phyloP scores from a whole-genome alignment of 2,113 vertebrate genomes.

The Corythornis madagascariensis region DNA sequence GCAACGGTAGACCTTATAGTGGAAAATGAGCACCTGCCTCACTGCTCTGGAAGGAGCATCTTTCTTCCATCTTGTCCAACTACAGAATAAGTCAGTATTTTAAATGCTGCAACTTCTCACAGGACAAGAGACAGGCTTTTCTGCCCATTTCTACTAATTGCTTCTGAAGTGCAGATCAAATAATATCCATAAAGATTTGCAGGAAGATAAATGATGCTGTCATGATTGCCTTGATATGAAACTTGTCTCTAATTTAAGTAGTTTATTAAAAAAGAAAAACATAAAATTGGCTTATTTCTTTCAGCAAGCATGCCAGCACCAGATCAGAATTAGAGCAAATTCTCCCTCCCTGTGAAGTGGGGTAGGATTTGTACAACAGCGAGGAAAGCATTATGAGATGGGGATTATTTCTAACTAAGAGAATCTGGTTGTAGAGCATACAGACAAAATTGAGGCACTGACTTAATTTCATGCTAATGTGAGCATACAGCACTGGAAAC shows the following conservation, averaged over 20 bases:
- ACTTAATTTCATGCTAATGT: slow-evolving; percentile 44
- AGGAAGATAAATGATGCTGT: not conserved
- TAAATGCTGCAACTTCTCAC: not conserved
- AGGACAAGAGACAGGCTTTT: not conserved
- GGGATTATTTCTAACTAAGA: slow-evolving; percentile 8
- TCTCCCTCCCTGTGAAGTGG: not conserved
- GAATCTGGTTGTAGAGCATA: not conserved
- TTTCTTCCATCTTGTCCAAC: not conserved
- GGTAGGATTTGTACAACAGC: not conserved
- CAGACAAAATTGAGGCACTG: not conserved
- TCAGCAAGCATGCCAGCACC: not conserved
- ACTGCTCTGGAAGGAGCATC: not conserved
- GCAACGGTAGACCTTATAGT: not conserved
- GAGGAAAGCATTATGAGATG: not conserved
- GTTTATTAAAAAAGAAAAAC: not conserved
- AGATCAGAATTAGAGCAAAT: not conserved
- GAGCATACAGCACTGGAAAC: slow-evolving; percentile 17
- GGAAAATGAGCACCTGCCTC: not conserved
- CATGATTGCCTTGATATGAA: not conserved
- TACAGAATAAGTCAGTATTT: not conserved
- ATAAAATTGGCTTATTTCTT: not conserved
- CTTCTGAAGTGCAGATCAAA: not conserved
- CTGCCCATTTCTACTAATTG: not conserved
- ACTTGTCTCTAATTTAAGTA: not conserved
- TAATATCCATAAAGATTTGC: not conserved